Conservation (phyloP, 2,113 vertebrate genomes). For the Muscicapa adusta region DNA sequence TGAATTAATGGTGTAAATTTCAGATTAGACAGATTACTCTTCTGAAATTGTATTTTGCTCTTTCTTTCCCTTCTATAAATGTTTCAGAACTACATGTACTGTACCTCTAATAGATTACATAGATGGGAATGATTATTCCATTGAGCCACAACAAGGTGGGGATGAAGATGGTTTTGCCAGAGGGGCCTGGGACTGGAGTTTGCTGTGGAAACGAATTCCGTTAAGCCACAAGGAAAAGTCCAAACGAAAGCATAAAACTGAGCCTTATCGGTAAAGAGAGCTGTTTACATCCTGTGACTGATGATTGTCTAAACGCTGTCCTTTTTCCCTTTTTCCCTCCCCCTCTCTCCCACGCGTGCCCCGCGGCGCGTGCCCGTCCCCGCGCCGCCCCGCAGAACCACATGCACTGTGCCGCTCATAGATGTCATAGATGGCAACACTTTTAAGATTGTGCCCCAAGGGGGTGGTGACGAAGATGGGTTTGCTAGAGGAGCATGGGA, state of each 20-base stretch:
- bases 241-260: constrained; percentile 89
- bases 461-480: constrained; percentile 94
- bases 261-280: constrained; percentile 93
- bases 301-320: constrained; percentile 66
- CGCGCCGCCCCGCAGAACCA: constrained; percentile 82
- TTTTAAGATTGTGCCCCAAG: constrained; percentile 87
- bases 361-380: constrained; percentile 30
- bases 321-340: constrained; percentile 71
- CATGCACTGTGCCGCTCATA: constrained; percentile 96
- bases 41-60: constrained; percentile 72
- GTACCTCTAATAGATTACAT: constrained; percentile 99
- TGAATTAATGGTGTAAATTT: background rate
- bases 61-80: constrained; percentile 79
- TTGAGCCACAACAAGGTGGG: constrained; percentile 98
- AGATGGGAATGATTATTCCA: constrained; percentile 97
- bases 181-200: constrained; percentile 98
- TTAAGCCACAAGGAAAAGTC: constrained; percentile 94
- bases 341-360: constrained; percentile 60
- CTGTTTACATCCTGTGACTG: constrained; percentile 53
- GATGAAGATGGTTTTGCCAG: constrained; percentile 97
- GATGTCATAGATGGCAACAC: constrained; percentile 94
- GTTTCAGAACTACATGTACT: constrained; percentile 95
- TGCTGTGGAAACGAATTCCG: constrained; percentile 96
- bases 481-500: constrained; percentile 99
- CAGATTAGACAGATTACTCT: constrained; percentile 55